These are phyloP conservation scores for Lordiphosa andalusiaca DNA, from an alignment of 2,888 invertebrate species.

Conservation along the genomic window DNA sequence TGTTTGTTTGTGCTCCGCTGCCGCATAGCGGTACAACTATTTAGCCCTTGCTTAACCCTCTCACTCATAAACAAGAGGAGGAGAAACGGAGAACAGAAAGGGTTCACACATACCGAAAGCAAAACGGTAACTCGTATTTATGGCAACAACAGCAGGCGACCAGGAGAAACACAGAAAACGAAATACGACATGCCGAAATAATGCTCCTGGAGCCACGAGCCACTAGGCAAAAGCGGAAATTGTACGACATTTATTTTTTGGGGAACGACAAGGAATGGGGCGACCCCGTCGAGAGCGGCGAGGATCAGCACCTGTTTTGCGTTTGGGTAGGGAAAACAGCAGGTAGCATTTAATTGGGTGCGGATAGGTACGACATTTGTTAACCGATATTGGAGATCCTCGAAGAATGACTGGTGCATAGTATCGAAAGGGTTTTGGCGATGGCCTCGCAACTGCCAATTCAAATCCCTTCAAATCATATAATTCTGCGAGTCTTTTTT, in stretches of 20 bases:
- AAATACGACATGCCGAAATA: conserved; percentile 18
- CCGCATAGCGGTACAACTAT: conserved; percentile 59
- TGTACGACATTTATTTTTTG: conserved; percentile 8
- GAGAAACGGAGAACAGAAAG: conserved; percentile 19
- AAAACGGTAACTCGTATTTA: conserved; percentile 37
- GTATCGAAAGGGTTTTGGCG: no score
- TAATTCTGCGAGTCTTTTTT: no score
- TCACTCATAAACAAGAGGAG: conserved; percentile 21
- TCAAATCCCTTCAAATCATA: no score
- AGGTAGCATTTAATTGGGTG: conserved; percentile 1
- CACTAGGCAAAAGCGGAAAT: conserved; percentile 7
- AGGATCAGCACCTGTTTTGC: conserved; percentile 9
- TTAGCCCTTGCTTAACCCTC: conserved; percentile 46
- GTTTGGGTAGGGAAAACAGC: background rate
- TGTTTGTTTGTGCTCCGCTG: conserved; percentile 14
- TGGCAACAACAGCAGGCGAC: conserved; percentile 29
- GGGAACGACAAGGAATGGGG: background rate
- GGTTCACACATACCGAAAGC: conserved; percentile 19
- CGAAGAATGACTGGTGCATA: no score
- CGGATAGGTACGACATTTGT: no score
- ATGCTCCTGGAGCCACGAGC: conserved; percentile 10
- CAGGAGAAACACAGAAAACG: conserved; percentile 25
- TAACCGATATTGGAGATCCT: no score
- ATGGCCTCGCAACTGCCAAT: no score
- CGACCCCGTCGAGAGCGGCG: background rate